Conservation (phyloP, 2,888 invertebrate species). For the Dicyrtoma fusca region DNA sequence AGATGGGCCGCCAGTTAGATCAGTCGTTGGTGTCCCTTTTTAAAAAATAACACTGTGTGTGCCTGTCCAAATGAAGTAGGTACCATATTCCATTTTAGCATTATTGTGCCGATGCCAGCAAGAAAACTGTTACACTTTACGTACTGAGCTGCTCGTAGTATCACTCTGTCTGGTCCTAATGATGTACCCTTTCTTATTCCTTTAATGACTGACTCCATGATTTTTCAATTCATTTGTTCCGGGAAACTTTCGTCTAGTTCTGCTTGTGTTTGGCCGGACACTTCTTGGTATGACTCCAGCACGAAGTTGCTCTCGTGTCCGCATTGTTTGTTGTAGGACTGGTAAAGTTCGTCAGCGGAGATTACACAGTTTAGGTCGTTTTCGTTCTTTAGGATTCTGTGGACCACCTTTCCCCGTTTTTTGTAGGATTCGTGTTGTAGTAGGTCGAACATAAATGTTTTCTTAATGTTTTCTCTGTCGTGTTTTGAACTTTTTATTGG, state of each 20-base stretch:
- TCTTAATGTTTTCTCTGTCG: not conserved
- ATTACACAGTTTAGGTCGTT: not conserved
- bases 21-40: constrained; percentile 8
- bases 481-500: not conserved
- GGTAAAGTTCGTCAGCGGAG: not conserved
- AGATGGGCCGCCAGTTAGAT: constrained; percentile 3
- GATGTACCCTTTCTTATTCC: not conserved
- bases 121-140: not conserved
- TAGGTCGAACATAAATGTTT: not conserved
- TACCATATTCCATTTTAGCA: constrained; percentile 11
- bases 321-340: not conserved
- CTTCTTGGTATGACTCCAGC: not conserved
- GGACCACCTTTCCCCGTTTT: not conserved
- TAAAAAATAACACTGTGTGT: constrained; percentile 7
- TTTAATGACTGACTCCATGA: not conserved
- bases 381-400: not conserved
- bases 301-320: not conserved
- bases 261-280: not conserved
- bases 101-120: not conserved
- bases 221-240: not conserved
- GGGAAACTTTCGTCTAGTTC: not conserved
- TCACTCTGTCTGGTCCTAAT: not conserved
- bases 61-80: constrained; percentile 6
- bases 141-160: not conserved
- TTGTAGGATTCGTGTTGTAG: not conserved